Evolutionary conservation across 2,113 vertebrate genomes (phyloP).

Genomic region (Sphyrna mokarran): DNA sequence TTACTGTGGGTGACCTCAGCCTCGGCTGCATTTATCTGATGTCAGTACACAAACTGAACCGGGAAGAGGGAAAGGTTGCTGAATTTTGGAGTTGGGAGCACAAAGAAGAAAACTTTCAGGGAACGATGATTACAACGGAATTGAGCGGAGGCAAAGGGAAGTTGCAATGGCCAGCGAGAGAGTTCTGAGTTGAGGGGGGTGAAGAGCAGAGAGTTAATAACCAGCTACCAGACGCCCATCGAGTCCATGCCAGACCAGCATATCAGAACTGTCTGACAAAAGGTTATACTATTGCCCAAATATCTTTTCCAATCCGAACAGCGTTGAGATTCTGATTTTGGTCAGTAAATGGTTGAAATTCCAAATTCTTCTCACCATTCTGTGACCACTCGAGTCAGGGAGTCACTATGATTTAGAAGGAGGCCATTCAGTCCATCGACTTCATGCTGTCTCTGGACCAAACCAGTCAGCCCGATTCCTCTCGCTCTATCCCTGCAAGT

Average conservation of each 20-base stretch:
- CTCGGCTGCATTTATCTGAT: background rate
- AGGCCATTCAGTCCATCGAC: too few species aligned
- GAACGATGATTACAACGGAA: background rate
- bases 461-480: too few species aligned
- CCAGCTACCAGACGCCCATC: background rate
- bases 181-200: background rate
- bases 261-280: background rate
- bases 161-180: background rate
- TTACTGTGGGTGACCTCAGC: background rate
- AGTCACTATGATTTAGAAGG: background rate
- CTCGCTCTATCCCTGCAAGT: too few species aligned
- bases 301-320: background rate
- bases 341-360: background rate
- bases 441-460: too few species aligned
- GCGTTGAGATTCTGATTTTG: background rate
- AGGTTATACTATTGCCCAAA: background rate
- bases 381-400: background rate
- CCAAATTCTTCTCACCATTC: background rate
- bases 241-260: background rate
- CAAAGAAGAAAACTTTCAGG: background rate
- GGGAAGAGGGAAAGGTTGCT: background rate
- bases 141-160: background rate
- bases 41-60: background rate
- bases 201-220: background rate
- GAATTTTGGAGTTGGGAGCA: background rate